These are phyloP conservation scores for Chironomus riparius DNA, from an alignment of 2,888 invertebrate genomes.

Conservation along the genomic window DNA sequence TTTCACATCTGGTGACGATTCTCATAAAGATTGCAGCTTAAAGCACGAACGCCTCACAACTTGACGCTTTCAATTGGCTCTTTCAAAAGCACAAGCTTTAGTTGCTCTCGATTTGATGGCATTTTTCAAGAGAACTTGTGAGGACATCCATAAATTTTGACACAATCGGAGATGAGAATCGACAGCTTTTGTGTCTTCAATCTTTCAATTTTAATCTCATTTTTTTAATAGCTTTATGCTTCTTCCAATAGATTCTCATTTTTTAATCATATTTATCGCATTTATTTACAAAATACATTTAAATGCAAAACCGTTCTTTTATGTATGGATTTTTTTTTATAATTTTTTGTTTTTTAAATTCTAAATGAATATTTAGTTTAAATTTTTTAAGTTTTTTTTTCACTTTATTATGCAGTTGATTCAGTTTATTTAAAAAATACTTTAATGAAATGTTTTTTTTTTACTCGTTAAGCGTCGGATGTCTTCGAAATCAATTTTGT, in stretches of 20 bases:
- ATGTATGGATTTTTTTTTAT: constrained; percentile 23
- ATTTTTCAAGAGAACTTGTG: too few relatives aligned
- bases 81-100: not conserved
- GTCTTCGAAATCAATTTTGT: not conserved
- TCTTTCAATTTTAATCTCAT: constrained; percentile 31
- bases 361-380: constrained; percentile 24
- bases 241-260: not conserved
- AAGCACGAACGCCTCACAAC: not conserved
- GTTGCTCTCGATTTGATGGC: too few relatives aligned
- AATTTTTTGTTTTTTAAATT: not conserved
- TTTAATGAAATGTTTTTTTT: not conserved
- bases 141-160: too few relatives aligned
- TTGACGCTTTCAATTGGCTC: constrained; percentile 20
- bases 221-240: not conserved
- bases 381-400: not conserved
- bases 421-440: not conserved
- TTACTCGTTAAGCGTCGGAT: not conserved
- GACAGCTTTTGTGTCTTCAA: constrained; percentile 10
- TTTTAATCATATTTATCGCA: constrained; percentile 29
- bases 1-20: too few relatives aligned
- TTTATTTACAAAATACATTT: constrained; percentile 31
- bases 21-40: not conserved
- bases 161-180: too few relatives aligned
- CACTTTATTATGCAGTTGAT: not conserved
- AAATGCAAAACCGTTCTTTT: constrained; percentile 30